Evolutionary conservation across 2,888 invertebrate genomes (phyloP).

Genomic region (Buathra laborator): DNA sequence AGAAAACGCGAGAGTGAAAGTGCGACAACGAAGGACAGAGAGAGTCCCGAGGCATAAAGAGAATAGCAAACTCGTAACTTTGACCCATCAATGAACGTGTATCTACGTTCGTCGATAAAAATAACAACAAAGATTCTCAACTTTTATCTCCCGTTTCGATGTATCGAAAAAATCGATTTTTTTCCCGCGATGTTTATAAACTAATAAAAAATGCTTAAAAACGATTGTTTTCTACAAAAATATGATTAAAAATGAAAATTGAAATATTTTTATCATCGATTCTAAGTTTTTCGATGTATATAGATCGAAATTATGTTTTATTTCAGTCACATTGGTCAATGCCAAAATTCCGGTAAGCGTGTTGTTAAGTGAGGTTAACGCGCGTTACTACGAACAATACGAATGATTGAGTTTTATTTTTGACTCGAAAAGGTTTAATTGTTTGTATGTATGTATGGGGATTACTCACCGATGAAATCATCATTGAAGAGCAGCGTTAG

Average conservation of each 20-base stretch:
- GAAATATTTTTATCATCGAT: neutral
- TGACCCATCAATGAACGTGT: conserved; percentile 1
- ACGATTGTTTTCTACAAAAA: neutral
- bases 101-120: neutral
- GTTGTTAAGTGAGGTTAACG: neutral
- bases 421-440: neutral
- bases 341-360: neutral
- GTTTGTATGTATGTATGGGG: neutral
- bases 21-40: conserved; percentile 40
- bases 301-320: neutral
- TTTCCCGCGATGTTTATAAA: neutral
- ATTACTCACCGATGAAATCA: conserved; percentile 16
- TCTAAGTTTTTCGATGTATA: neutral
- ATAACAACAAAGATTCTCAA: neutral
- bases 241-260: neutral
- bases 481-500: neutral
- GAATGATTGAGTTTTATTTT: neutral
- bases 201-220: neutral
- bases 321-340: neutral
- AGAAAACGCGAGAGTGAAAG: conserved; percentile 47
- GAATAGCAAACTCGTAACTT: neutral
- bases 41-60: conserved; percentile 15
- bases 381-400: neutral
- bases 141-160: neutral
- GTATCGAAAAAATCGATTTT: neutral